phyloP scores from a whole-genome alignment of 2,113 vertebrate genomes.

The Heteronetta atricapilla region DNA sequence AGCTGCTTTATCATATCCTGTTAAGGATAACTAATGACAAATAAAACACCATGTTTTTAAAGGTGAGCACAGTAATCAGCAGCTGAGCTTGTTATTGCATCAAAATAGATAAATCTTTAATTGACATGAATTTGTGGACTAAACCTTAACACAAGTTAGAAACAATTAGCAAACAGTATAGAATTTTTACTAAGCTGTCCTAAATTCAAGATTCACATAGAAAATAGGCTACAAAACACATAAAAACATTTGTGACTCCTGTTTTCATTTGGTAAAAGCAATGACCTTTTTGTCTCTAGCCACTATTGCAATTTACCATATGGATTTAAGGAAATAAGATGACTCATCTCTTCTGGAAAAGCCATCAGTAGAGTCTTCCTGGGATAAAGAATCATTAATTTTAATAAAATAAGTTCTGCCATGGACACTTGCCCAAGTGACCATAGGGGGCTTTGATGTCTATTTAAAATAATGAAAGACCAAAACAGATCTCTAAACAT shows the following conservation, averaged over 20 bases:
- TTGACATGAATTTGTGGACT: not conserved
- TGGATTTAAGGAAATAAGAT: not conserved
- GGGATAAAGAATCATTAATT: not conserved
- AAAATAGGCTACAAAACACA: not conserved
- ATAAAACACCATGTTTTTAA: not conserved
- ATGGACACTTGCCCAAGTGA: not conserved
- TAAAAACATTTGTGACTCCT: not conserved
- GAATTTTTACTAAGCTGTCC: not conserved
- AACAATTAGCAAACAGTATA: not conserved
- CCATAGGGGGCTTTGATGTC: not conserved
- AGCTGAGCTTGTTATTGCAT: not conserved
- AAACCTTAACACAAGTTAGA: not conserved
- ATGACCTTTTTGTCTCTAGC: not conserved
- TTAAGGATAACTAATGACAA: not conserved
- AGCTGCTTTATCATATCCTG: not conserved
- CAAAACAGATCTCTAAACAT: not conserved
- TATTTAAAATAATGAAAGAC: not conserved
- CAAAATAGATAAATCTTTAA: not conserved
- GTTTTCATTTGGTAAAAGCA: not conserved
- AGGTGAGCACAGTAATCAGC: not conserved
- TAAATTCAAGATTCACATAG: not conserved
- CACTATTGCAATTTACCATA: not conserved
- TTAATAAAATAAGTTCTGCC: not conserved
- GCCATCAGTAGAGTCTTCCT: not conserved
- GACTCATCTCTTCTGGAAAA: not conserved